Conservation (phyloP, 1,140 invertebrate genomes). For the Brachionus plicatilis region DNA sequence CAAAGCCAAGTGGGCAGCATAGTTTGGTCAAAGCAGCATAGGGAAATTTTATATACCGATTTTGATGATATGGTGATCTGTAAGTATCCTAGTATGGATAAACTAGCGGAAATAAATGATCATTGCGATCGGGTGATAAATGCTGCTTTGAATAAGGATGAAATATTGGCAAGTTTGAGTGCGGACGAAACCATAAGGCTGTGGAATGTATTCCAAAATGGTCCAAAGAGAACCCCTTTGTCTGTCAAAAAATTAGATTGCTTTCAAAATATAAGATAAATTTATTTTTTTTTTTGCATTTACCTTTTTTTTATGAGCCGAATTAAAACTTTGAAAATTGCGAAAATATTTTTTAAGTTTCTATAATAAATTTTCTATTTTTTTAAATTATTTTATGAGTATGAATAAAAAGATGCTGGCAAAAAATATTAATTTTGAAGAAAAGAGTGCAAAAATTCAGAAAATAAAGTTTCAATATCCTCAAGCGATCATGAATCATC, state of each 20-base stretch:
- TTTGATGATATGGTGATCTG: conserved; percentile 88
- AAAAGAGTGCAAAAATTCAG: background rate
- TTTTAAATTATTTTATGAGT: background rate
- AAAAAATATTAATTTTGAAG: background rate
- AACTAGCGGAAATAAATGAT: conserved; percentile 65
- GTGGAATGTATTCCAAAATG: conserved; percentile 80
- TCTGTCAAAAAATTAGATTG: background rate
- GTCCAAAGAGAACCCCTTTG: background rate
- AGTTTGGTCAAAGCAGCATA: conserved; percentile 83
- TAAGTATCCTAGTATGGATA: conserved; percentile 82
- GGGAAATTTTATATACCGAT: conserved; percentile 86
- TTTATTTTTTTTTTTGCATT: background rate
- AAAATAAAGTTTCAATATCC: background rate
- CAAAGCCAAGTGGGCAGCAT: conserved; percentile 72
- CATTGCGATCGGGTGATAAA: conserved; percentile 83
- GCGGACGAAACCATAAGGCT: conserved; percentile 89
- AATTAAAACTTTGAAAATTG: background rate
- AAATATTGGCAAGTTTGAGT: conserved; percentile 81
- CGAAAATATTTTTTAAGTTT: background rate
- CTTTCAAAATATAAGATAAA: conserved; percentile 32
- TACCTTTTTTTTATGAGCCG: background rate
- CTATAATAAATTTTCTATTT: background rate
- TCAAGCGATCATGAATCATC: no score
- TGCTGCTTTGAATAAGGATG: conserved; percentile 83
- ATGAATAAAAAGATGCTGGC: background rate